Percentiles rank a stretch among this genome's conserved stretches.
These are phyloP conservation scores for Hydrozoanthus gracilis DNA, from an alignment of 92 coral and sea anemone species.

Conservation along the genomic window DNA sequence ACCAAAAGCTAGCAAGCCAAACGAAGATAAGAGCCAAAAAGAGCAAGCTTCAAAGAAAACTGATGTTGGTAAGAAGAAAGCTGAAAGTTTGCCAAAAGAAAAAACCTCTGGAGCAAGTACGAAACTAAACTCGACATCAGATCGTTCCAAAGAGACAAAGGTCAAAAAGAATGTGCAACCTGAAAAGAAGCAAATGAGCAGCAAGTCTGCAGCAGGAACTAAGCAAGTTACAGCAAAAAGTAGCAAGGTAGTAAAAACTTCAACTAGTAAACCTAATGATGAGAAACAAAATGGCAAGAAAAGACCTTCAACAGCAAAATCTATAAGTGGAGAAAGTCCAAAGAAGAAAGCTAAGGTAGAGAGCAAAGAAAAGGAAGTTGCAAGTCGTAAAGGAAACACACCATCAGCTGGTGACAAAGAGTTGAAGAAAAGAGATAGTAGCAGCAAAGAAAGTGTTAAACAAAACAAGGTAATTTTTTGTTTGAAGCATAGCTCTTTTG, in stretches of 20 bases:
- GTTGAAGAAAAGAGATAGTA: not conserved
- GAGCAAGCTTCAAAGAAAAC: constrained; percentile 53
- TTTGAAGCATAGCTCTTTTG: too few species aligned
- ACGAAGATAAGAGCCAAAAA: constrained; percentile 54
- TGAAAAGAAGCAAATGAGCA: constrained; percentile 27
- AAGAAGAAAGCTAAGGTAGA: constrained; percentile 33
- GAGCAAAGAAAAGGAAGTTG: not conserved
- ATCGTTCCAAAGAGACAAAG: constrained; percentile 17
- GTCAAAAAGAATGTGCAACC: constrained; percentile 42
- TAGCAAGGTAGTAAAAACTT: constrained; percentile 4
- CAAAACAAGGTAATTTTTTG: constrained; percentile 1
- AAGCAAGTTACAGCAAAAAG: constrained; percentile 32
- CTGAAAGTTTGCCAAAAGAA: constrained; percentile 35
- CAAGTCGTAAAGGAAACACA: not conserved
- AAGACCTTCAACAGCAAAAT: constrained; percentile 50
- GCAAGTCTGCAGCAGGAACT: constrained; percentile 15
- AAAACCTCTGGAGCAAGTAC: constrained; percentile 6
- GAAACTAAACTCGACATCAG: constrained; percentile 46
- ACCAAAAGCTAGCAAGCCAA: constrained; percentile 63
- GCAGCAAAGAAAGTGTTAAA: not conserved
- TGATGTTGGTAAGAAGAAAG: constrained; percentile 46
- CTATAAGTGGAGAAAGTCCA: constrained; percentile 34
- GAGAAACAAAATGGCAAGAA: constrained; percentile 44
- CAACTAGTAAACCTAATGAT: not conserved
- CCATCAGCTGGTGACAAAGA: not conserved